phyloP scores from a whole-genome alignment of 2,797 vertebrate genomes.

The Podarcis siculus region DNA sequence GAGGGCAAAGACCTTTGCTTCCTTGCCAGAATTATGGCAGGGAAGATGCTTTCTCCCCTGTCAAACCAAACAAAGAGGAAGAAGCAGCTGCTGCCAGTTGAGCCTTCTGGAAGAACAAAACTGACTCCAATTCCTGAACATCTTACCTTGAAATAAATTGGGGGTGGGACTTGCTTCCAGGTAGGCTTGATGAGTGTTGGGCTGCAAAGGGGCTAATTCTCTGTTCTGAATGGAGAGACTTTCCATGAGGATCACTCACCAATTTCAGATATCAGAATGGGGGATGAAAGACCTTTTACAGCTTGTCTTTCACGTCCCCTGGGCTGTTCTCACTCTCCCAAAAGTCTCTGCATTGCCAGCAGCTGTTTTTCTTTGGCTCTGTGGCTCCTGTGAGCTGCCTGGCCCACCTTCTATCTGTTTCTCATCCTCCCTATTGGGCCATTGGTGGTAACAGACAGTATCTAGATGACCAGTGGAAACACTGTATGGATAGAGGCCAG shows the following conservation, averaged over 20 bases:
- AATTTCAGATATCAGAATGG: too few species aligned
- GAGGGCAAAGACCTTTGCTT: too few species aligned
- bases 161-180: neutral
- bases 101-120: neutral
- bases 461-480: too few species aligned
- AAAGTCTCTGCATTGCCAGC: too few species aligned
- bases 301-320: neutral
- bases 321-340: neutral
- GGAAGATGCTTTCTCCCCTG: too few species aligned
- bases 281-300: neutral
- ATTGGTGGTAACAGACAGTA: neutral
- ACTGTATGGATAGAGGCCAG: neutral
- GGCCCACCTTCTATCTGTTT: neutral
- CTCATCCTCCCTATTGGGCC: neutral
- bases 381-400: neutral
- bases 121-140: too few species aligned
- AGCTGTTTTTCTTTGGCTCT: neutral
- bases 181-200: neutral
- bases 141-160: neutral
- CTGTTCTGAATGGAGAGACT: neutral
- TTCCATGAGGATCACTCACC: too few species aligned
- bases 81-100: too few species aligned
- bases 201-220: neutral
- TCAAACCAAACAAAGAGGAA: too few species aligned
- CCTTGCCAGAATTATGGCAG: too few species aligned